Evolutionary conservation across 2,113 vertebrate genomes (phyloP).

Genomic region (Ceyx margarethae): DNA sequence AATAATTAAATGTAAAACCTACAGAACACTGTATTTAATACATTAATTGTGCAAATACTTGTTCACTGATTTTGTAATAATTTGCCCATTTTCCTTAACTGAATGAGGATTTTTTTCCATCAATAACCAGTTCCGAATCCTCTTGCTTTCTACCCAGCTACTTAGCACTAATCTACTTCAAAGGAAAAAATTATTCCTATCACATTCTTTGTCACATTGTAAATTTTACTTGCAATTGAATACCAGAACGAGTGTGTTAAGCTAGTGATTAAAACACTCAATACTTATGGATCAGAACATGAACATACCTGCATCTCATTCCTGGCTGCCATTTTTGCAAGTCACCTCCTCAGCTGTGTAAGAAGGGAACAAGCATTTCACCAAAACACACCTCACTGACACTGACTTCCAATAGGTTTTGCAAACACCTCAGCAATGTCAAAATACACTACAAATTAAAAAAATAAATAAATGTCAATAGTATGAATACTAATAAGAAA

Average conservation of each 20-base stretch:
- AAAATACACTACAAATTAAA: background rate
- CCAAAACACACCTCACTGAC: background rate
- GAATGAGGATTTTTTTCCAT: background rate
- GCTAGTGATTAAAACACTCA: background rate
- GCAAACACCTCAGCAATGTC: background rate
- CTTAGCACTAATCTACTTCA: background rate
- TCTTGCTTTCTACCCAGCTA: background rate
- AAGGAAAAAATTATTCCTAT: background rate
- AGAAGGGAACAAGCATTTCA: background rate
- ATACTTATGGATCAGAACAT: too few relatives aligned
- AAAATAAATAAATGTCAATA: background rate
- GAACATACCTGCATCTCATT: slow-evolving; percentile 71
- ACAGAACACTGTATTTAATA: background rate
- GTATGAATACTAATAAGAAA: background rate
- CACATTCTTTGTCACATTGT: background rate
- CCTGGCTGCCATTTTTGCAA: slow-evolving; percentile 67
- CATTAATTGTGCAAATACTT: background rate
- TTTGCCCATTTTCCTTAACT: background rate
- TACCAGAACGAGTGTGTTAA: background rate
- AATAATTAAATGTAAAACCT: background rate
- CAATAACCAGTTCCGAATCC: background rate
- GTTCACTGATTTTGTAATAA: background rate
- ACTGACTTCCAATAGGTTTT: background rate
- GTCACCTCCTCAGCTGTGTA: slow-evolving; percentile 12
- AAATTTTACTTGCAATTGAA: background rate